Percentiles rank a stretch among this genome's conserved stretches.
These are phyloP conservation scores for Prorops nasuta DNA, from an alignment of 1,140 invertebrate genomes.

Conservation along the genomic window DNA sequence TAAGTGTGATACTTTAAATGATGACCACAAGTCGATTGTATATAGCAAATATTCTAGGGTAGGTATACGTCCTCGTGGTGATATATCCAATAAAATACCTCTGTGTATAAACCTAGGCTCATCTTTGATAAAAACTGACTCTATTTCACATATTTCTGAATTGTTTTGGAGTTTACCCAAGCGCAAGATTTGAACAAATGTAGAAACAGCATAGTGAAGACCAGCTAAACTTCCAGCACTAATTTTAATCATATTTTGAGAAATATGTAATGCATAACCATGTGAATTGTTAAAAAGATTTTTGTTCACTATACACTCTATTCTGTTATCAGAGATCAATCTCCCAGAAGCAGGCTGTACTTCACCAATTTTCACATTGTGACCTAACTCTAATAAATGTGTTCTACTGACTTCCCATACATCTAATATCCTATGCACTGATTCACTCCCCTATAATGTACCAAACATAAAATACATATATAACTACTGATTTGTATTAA, in stretches of 20 bases:
- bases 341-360: conserved; percentile 54
- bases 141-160: conserved; percentile 40
- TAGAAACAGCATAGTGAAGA: conserved; percentile 64
- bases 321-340: conserved; percentile 42
- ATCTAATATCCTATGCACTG: conserved; percentile 57
- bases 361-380: conserved; percentile 55
- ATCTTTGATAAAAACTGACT: conserved; percentile 63
- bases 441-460: conserved; percentile 42
- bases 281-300: conserved; percentile 51
- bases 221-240: conserved; percentile 59
- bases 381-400: conserved; percentile 51
- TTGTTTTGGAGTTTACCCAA: conserved; percentile 49
- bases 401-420: conserved; percentile 57
- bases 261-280: conserved; percentile 56
- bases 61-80: conserved; percentile 62
- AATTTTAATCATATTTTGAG: conserved; percentile 59
- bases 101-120: conserved; percentile 62
- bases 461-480: neutral
- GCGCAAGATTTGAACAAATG: conserved; percentile 63
- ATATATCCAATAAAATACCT: conserved; percentile 65
- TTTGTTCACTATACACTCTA: conserved; percentile 55
- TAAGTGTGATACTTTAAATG: conserved; percentile 65
- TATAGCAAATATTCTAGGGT: conserved; percentile 62
- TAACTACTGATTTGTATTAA: neutral
- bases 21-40: conserved; percentile 60